Evolutionary conservation across 2,888 invertebrate species (phyloP), one percentile per base, ranked within the genome.

Genomic region (Drosophila antonietae): DNA sequence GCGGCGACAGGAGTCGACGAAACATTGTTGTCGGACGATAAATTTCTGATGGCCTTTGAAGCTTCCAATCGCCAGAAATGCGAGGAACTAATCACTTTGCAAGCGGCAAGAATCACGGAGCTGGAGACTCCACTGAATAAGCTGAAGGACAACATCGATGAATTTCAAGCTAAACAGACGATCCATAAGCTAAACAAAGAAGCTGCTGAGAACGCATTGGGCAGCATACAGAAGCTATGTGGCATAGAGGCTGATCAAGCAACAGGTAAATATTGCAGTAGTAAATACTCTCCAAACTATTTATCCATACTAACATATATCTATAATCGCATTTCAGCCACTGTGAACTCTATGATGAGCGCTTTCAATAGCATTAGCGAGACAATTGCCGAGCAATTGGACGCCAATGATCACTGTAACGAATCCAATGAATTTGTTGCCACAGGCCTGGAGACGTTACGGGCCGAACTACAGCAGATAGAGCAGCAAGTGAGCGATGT

Each of bases 111-210:
- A 2, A 65, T 87, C 3, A 20, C 49, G 1, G 60, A 51, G 7
- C 64, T 91, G n/a, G 90, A 91, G 9, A 35, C 59, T 1, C 78
- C 87, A 1, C 70, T 90, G 1, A 55, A 41, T 4, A 67, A 61
- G 2, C 75, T 92, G 0, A 90, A 90, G 35, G 82, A 89, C 3
- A 73, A 72, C 3, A 89, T 92, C 52, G 91, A 92, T 37, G 75
- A 73, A 7, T 92, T 92, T 57, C 86, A 90, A 39, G 74, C 74
- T 3, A 89, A 89, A 52, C 86, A 90, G 51, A 43, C 78, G 4
- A 81, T 83, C 23, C 75, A 84, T 10, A 89, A 88, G 33, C 88
- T 82, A 28, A 86, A 88, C 53, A 88, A 88, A 33, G 87, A 89
- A n/a, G 72, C 77, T 2, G 78, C 91, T 4, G 80, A 85, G 2